Percentiles rank a stretch among this genome's conserved stretches.
phyloP scores from a whole-genome alignment of 1,140 invertebrate genomes.

The Macrosteles quadrilineatus region DNA sequence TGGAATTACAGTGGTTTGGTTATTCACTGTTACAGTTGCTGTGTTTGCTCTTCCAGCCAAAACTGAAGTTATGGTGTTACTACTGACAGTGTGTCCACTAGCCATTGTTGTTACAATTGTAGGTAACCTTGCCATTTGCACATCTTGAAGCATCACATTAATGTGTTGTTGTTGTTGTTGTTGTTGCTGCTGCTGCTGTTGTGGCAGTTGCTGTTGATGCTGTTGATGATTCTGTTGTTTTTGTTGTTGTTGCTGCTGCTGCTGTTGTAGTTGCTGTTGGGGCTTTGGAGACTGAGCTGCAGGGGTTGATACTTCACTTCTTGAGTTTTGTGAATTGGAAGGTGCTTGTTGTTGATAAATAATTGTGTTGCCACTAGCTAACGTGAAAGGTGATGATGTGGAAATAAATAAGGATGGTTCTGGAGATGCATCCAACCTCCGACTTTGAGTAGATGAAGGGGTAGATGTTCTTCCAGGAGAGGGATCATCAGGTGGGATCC shows the following conservation, averaged over 20 bases:
- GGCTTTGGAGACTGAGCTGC: slow-evolving; percentile 17
- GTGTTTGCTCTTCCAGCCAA: slow-evolving; percentile 73
- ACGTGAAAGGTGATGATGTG: slow-evolving; percentile 26
- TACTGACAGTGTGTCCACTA: slow-evolving; percentile 68
- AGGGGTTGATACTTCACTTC: neutral
- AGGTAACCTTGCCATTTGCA: slow-evolving; percentile 15
- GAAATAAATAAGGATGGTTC: slow-evolving; percentile 29
- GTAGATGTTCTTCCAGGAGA: slow-evolving; percentile 20
- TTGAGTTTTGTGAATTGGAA: neutral
- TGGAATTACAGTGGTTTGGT: slow-evolving; percentile 20
- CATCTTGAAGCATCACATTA: slow-evolving; percentile 27
- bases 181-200: too few species aligned
- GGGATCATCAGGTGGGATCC: slow-evolving; percentile 21
- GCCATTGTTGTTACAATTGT: slow-evolving; percentile 69
- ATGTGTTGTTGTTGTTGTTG: slow-evolving; percentile 11
- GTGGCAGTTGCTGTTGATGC: slow-evolving; percentile 3
- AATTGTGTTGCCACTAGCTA: slow-evolving; percentile 18
- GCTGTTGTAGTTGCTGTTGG: slow-evolving; percentile 1
- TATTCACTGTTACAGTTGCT: slow-evolving; percentile 68
- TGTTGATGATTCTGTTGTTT: neutral
- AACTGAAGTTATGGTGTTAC: slow-evolving; percentile 76
- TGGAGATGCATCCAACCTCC: slow-evolving; percentile 25
- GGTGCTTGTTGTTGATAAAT: slow-evolving; percentile 4
- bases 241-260: too few species aligned
- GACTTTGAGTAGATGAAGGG: slow-evolving; percentile 28